Conservation (phyloP, 92 coral and sea anemone species). For the Porites evermanni region DNA sequence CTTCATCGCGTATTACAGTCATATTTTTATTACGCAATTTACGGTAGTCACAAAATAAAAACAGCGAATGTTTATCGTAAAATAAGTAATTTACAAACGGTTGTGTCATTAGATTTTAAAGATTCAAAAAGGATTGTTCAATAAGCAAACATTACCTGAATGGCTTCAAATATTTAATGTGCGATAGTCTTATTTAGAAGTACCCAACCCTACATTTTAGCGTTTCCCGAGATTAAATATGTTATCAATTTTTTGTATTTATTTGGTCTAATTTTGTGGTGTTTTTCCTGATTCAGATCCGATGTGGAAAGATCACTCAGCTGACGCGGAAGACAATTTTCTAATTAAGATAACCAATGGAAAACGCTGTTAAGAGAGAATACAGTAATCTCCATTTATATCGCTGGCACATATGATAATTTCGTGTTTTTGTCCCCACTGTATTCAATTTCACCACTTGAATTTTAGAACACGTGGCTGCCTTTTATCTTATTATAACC, state of each 20-base stretch:
- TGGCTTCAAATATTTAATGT: not conserved
- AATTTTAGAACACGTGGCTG: constrained; percentile 24
- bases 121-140: not conserved
- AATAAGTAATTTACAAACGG: not conserved
- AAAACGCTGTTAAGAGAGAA: constrained; percentile 1
- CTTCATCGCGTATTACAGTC: too few relatives aligned
- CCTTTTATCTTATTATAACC: not conserved
- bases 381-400: constrained; percentile 3
- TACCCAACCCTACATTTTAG: not conserved
- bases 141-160: not conserved
- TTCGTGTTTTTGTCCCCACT: not conserved
- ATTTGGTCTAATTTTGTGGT: not conserved
- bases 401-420: constrained; percentile 22
- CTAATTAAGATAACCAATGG: constrained; percentile 29
- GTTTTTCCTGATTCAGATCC: constrained; percentile 10
- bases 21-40: too few relatives aligned
- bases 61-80: not conserved
- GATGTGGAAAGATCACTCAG: constrained; percentile 15
- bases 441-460: constrained; percentile 15
- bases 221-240: not conserved
- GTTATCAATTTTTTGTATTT: constrained; percentile 4
- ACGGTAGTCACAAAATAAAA: not conserved
- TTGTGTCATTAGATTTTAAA: not conserved
- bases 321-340: constrained; percentile 14
- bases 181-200: not conserved